Evolutionary conservation across 2,888 invertebrate genomes (phyloP).

Genomic region (Stenurella melanura): DNA sequence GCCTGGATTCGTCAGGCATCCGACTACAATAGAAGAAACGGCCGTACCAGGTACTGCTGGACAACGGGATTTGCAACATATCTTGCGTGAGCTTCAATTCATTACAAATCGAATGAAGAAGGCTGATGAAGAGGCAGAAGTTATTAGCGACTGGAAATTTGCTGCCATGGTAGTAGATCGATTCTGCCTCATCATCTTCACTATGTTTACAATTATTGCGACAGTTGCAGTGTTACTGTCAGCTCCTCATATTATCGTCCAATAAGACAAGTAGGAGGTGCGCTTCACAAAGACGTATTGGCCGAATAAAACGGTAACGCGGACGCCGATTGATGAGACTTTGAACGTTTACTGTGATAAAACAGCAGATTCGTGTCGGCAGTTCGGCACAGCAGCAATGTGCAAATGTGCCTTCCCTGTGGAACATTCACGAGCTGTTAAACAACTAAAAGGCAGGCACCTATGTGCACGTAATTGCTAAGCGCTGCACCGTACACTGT

Average conservation of each 20-base stretch:
- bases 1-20: slow-evolving; percentile 79
- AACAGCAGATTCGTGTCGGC: slow-evolving; percentile 71
- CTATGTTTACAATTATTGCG: slow-evolving; percentile 93
- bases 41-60: slow-evolving; percentile 75
- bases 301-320: slow-evolving; percentile 33
- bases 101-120: slow-evolving; percentile 96
- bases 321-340: slow-evolving; percentile 54
- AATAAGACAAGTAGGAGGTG: slow-evolving; percentile 75
- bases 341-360: slow-evolving; percentile 73
- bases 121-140: slow-evolving; percentile 94
- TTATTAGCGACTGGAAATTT: slow-evolving; percentile 98
- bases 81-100: slow-evolving; percentile 94
- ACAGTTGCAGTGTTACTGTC: slow-evolving; percentile 93
- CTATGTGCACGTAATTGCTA: slow-evolving; percentile 67
- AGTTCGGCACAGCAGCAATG: slow-evolving; percentile 71
- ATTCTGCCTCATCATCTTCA: slow-evolving; percentile 96
- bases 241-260: slow-evolving; percentile 96
- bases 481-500: slow-evolving; percentile 55
- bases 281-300: slow-evolving; percentile 35
- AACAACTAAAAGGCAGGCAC: slow-evolving; percentile 73
- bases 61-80: slow-evolving; percentile 91
- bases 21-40: slow-evolving; percentile 86
- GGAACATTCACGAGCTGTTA: slow-evolving; percentile 72
- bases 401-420: slow-evolving; percentile 72
- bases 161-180: slow-evolving; percentile 99